Evolutionary conservation across 1,140 invertebrate species (phyloP).

Genomic region (Drosophila teissieri): DNA sequence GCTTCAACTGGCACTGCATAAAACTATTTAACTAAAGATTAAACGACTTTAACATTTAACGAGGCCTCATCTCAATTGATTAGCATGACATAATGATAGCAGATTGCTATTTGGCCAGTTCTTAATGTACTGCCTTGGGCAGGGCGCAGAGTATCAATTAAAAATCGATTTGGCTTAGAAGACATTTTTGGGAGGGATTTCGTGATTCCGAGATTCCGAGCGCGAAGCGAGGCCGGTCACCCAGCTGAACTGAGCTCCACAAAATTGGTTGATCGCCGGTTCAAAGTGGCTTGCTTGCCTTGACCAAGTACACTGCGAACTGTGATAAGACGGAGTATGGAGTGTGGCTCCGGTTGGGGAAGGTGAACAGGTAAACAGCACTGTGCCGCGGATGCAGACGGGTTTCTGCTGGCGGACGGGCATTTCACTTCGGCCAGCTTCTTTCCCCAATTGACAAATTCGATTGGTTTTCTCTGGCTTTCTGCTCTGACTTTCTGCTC

Average conservation of each 20-base stretch:
- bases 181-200: constrained; percentile 4
- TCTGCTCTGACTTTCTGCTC: constrained; percentile 33
- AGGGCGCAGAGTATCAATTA: not conserved
- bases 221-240: constrained; percentile 41
- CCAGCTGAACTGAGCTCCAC: not conserved
- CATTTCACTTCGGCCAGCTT: constrained; percentile 42
- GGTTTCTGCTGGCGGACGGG: constrained; percentile 12
- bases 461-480: constrained; percentile 30
- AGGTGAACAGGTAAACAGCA: constrained; percentile 34
- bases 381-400: constrained; percentile 23
- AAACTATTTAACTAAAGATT: not conserved
- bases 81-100: not conserved
- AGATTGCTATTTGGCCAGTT: not conserved
- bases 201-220: not conserved
- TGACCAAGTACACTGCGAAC: constrained; percentile 65
- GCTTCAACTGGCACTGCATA: too few species aligned
- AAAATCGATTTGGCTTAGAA: constrained; percentile 14
- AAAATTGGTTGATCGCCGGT: not conserved
- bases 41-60: not conserved
- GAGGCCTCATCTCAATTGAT: not conserved
- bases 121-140: not conserved
- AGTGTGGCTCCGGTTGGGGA: not conserved
- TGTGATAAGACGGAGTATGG: constrained; percentile 1
- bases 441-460: constrained; percentile 42
- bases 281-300: constrained; percentile 52